phyloP scores from a whole-genome alignment of 2,797 vertebrate species.

The Echiichthys vipera region DNA sequence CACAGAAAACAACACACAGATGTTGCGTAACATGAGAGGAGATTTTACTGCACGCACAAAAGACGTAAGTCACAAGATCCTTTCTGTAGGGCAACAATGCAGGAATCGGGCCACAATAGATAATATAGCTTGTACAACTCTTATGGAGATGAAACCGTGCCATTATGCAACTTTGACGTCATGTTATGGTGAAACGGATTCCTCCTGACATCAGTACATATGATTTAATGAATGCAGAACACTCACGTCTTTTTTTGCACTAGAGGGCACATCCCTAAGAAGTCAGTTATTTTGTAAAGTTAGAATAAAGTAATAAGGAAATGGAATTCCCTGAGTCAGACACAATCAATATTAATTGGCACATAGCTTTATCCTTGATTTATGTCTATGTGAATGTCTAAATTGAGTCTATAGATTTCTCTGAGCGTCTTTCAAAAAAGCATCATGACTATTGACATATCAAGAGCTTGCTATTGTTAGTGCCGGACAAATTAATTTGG shows the following conservation, averaged over 20 bases:
- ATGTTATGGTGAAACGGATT: too few species aligned
- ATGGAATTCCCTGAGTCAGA: not conserved
- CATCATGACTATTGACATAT: slow-evolving; percentile 35
- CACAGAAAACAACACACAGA: too few species aligned
- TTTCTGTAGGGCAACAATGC: too few species aligned
- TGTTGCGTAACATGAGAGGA: too few species aligned
- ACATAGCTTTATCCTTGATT: slow-evolving; percentile 3
- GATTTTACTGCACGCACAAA: too few species aligned
- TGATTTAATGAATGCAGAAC: not conserved
- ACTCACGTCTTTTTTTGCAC: not conserved
- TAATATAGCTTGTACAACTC: too few species aligned
- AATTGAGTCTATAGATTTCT: slow-evolving; percentile 24
- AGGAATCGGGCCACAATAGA: too few species aligned
- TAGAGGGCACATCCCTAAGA: not conserved
- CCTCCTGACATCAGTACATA: too few species aligned
- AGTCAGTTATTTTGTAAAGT: not conserved
- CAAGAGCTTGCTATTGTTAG: slow-evolving; percentile 42
- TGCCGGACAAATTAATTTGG: slow-evolving; percentile 52
- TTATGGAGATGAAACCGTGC: too few species aligned
- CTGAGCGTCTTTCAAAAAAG: slow-evolving; percentile 10
- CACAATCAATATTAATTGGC: not conserved
- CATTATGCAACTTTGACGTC: too few species aligned
- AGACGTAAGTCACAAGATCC: too few species aligned
- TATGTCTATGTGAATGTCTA: not conserved
- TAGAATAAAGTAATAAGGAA: too few species aligned